A percentile compares a stretch with the other conserved stretches of the same genome.
phyloP scores from a whole-genome alignment of 2,797 vertebrate genomes.

The Sebastes steindachneri region DNA sequence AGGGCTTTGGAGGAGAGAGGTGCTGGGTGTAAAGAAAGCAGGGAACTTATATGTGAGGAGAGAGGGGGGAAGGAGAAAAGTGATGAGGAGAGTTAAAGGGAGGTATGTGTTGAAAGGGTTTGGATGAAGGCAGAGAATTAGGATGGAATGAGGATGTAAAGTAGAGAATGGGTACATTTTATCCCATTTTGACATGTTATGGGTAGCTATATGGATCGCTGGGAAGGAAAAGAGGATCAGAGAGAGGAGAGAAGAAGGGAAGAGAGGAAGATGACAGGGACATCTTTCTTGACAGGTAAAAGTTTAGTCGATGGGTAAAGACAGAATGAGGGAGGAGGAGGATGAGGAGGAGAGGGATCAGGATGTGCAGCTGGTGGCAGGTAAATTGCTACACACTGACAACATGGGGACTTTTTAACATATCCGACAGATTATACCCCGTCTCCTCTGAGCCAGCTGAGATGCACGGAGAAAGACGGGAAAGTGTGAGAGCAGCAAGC shows the following conservation, averaged over 20 bases:
- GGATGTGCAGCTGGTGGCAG: constrained; percentile 60
- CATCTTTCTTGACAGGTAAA: constrained; percentile 71
- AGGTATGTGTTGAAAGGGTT: constrained; percentile 33
- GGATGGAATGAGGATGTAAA: constrained; percentile 54
- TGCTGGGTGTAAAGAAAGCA: constrained; percentile 41
- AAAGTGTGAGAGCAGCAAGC: constrained; percentile 27
- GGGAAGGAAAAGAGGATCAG: constrained; percentile 57
- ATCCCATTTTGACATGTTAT: constrained; percentile 47
- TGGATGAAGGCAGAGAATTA: constrained; percentile 53
- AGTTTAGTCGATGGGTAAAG: constrained; percentile 64
- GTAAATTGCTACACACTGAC: constrained; percentile 68
- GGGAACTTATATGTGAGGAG: constrained; percentile 3
- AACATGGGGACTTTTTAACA: constrained; percentile 62
- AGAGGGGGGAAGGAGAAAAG: constrained; percentile 2
- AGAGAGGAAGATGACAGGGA: constrained; percentile 58
- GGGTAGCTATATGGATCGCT: constrained; percentile 40
- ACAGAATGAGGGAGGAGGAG: constrained; percentile 45
- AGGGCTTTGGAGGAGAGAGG: constrained; percentile 65
- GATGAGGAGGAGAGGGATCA: constrained; percentile 40
- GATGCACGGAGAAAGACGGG: constrained; percentile 24
- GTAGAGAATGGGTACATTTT: constrained; percentile 43
- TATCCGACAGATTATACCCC: constrained; percentile 61
- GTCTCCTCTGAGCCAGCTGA: constrained; percentile 51
- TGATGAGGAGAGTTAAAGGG: constrained; percentile 26
- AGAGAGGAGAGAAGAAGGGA: constrained; percentile 23